These are phyloP conservation scores for Oscheius sp. DNA, from an alignment of 2,888 invertebrate genomes.

Conservation along the genomic window DNA sequence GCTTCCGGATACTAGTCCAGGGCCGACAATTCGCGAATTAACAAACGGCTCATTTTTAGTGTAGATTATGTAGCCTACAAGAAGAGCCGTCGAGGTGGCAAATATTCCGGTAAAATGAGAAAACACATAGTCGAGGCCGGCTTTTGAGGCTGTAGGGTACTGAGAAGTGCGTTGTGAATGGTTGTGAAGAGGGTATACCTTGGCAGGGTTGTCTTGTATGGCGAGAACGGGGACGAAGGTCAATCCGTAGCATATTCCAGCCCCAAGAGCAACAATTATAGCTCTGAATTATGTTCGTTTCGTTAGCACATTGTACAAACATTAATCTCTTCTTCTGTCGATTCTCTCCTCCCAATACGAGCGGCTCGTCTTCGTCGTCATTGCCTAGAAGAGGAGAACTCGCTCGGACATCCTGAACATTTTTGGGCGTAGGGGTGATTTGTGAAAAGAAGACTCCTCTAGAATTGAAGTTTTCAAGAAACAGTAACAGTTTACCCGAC, in stretches of 20 bases:
- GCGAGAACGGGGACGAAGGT: conserved; percentile 76
- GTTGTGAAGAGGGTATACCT: conserved; percentile 30
- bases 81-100: conserved; percentile 73
- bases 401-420: not conserved
- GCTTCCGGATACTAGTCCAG: conserved; percentile 74
- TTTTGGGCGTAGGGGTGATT: conserved; percentile 42
- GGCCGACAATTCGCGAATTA: conserved; percentile 67
- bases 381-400: conserved; percentile 12
- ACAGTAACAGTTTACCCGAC: conserved; percentile 54
- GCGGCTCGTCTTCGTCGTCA: conserved; percentile 20
- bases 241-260: conserved; percentile 76
- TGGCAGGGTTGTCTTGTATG: conserved; percentile 73
- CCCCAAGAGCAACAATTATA: conserved; percentile 73
- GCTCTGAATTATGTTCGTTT: conserved; percentile 72
- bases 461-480: conserved; percentile 29
- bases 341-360: conserved; percentile 14
- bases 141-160: conserved; percentile 60
- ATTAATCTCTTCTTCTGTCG: conserved; percentile 25
- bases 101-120: conserved; percentile 76
- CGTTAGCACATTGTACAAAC: not conserved
- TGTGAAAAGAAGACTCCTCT: conserved; percentile 69
- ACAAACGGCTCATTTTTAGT: conserved; percentile 74
- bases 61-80: conserved; percentile 63
- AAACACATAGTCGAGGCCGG: conserved; percentile 75
- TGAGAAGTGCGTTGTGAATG: conserved; percentile 24